Percentiles rank a stretch among this genome's conserved stretches.
phyloP scores from a whole-genome alignment of 30 jellyfish, hydroid and myxozoan species.

The Hydra vulgaris region DNA sequence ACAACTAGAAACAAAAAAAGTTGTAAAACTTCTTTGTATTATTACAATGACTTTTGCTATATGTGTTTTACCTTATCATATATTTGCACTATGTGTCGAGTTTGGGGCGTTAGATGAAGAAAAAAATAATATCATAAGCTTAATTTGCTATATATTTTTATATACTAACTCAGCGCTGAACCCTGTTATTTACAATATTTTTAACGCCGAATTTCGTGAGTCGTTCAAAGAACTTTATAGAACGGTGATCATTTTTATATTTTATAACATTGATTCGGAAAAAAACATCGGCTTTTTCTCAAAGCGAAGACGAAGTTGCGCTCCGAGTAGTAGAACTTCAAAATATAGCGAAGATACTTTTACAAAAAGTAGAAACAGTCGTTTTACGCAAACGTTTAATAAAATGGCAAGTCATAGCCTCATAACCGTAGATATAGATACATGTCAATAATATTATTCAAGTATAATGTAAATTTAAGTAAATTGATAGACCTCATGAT shows the following conservation, averaged over 20 bases:
- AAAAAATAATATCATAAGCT: conserved; percentile 26
- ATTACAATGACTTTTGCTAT: conserved; percentile 78
- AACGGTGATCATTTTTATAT: conserved; percentile 11
- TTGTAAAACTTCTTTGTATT: conserved; percentile 57
- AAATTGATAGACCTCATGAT: no score
- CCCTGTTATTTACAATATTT: conserved; percentile 80
- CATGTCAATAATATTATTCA: not conserved
- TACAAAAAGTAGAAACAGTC: not conserved
- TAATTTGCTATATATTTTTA: conserved; percentile 43
- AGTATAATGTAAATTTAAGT: no score
- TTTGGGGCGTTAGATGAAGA: conserved; percentile 36
- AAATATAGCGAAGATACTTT: not conserved
- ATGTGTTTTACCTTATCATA: conserved; percentile 84
- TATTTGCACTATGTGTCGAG: conserved; percentile 46
- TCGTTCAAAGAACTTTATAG: conserved; percentile 55
- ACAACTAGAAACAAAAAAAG: conserved; percentile 75
- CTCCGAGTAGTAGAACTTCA: not conserved
- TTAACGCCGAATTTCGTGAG: conserved; percentile 74
- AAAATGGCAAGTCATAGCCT: not conserved
- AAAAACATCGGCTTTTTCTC: conserved; percentile 18
- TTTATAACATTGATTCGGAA: not conserved
- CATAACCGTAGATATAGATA: not conserved
- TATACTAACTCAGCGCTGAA: conserved; percentile 70
- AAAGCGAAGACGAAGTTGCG: conserved; percentile 14
- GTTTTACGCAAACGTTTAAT: not conserved